Base-by-base conservation (phyloP, 2,113 vertebrate species). In the Labeo rohita region DNA sequence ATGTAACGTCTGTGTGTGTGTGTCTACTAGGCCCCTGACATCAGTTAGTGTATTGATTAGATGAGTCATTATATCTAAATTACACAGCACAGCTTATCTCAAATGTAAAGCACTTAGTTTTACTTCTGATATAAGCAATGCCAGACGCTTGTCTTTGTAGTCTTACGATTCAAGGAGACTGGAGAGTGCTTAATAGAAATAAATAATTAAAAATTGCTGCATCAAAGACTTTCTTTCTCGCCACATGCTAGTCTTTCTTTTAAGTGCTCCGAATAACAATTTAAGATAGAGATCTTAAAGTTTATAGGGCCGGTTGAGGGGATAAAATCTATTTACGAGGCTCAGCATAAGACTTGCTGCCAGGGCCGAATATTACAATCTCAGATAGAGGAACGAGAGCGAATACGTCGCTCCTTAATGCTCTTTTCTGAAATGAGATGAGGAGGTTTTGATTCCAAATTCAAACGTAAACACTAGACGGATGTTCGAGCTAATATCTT, bases 21-120 rank as follows among this genome's bases (percentile, higher is more conserved):
- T 76, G 4, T 50, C 23, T 18, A 18, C 49, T 76, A 50, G 15
- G 61, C 23, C 23, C 63, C 28, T 50, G 9, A 82, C 28, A 49
- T 70, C 45, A 68, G 16, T 68, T 39, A 36, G 8, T 70, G 63
- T 70, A 68, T 82, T 82, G 80, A 77, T 82, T 50, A 52, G 45
- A 87, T 85, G 83, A 68, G 83, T 84, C 39, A 6, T 2, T 34
- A 6, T 66, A 21, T 80, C 61, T 77, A 36, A 74, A 74, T 78
- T 28, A 65, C 21, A 8, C 16, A 12, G 52, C 52, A 36, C 21
- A 36, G 23, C 63, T 72, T 21, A 10, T 68, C 63, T 87, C 72
- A 90, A 86, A 85, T 86, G 4, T 86, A 87, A 91, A 83, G 81
- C 81, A 83, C 81, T 83, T 73, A 43, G 81, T 15, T 73, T 83